A percentile compares a stretch with the other conserved stretches of the same genome.
Evolutionary conservation across 2,797 vertebrate species (phyloP).

Genomic region (Coilia nasus): DNA sequence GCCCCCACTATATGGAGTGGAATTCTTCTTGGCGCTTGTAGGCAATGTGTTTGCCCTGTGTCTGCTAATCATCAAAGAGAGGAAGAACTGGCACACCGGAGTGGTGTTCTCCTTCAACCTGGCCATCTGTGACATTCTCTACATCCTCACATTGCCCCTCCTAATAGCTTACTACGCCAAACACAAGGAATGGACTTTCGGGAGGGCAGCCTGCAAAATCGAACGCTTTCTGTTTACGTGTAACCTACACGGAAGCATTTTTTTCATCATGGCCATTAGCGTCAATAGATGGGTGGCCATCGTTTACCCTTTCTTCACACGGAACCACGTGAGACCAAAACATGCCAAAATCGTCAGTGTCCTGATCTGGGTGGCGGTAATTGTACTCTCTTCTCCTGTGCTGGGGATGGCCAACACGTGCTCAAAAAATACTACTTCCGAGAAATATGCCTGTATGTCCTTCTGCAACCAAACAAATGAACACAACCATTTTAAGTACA

Average conservation of each 20-base stretch:
- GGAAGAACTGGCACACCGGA: conserved; percentile 74
- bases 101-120: conserved; percentile 81
- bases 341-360: conserved; percentile 69
- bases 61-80: conserved; percentile 64
- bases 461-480: fast-evolving
- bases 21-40: conserved; percentile 70
- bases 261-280: conserved; percentile 84
- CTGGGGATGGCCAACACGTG: conserved; percentile 66
- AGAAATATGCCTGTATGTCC: fast-evolving
- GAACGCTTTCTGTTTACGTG: conserved; percentile 83
- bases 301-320: conserved; percentile 76
- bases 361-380: conserved; percentile 68
- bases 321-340: conserved; percentile 59
- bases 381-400: conserved; percentile 68
- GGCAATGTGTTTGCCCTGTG: conserved; percentile 79
- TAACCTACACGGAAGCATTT: conserved; percentile 80
- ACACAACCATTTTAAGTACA: conserved; percentile 64
- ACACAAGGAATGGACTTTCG: conserved; percentile 74
- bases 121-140: conserved; percentile 80
- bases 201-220: conserved; percentile 65
- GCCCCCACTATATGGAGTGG: conserved; percentile 67
- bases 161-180: conserved; percentile 71
- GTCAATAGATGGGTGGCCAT: conserved; percentile 80
- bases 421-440: too few relatives aligned
- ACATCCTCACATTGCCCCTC: conserved; percentile 75